Percentiles rank a stretch among this genome's conserved stretches.
Evolutionary conservation across 2,797 vertebrate genomes (phyloP).

Genomic region (Notolepis coatsorum): DNA sequence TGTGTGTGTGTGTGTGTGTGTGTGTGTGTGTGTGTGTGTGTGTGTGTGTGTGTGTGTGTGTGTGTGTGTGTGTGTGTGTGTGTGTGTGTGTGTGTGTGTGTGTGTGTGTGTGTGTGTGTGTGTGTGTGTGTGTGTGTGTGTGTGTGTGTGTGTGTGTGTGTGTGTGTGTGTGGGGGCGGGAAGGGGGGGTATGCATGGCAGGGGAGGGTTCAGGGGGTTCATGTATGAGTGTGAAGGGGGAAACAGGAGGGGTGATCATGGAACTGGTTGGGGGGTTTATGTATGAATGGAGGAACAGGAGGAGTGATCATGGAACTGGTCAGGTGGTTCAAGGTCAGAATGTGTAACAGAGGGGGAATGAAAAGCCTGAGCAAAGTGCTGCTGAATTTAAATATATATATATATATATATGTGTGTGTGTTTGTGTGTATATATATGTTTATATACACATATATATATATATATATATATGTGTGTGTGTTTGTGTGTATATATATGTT

Average conservation of each 20-base stretch:
- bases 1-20: constrained; percentile 43
- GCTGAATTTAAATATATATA: not conserved
- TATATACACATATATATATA: no score
- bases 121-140: constrained; percentile 24
- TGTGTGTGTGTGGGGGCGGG: constrained; percentile 10
- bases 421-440: no score
- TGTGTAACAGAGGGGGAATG: constrained; percentile 31
- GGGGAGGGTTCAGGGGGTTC: constrained; percentile 65
- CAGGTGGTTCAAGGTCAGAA: constrained; percentile 74
- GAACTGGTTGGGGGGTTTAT: not conserved
- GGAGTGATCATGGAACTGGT: constrained; percentile 53
- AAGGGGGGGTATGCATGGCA: constrained; percentile 54
- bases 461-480: no score
- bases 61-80: constrained; percentile 17
- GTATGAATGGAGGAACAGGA: no score
- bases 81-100: constrained; percentile 57
- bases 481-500: no score
- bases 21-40: constrained; percentile 11
- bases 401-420: no score
- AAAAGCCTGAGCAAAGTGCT: not conserved
- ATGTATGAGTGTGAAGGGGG: constrained; percentile 18
- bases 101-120: not conserved
- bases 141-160: constrained; percentile 28
- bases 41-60: no score
- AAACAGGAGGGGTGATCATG: not conserved